A percentile compares a stretch with the other conserved stretches of the same genome.
phyloP scores from a whole-genome alignment of 2,113 vertebrate genomes.

The Pao palembangensis region DNA sequence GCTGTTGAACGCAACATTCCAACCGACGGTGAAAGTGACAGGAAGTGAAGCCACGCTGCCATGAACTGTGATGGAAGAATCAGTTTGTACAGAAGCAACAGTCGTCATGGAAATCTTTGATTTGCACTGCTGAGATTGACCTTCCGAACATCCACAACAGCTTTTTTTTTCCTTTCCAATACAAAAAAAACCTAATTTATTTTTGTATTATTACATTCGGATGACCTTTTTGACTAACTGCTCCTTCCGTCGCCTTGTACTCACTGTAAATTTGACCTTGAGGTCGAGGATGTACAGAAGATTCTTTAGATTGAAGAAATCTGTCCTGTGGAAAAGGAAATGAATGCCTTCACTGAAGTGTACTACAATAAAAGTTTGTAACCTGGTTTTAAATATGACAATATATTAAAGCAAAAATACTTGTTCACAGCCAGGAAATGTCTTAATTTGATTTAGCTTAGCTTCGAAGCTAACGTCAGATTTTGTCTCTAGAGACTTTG shows the following conservation, averaged over 20 bases:
- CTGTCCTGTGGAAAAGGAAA: slow-evolving; percentile 70
- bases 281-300: slow-evolving; percentile 57
- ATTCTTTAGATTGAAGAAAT: slow-evolving; percentile 46
- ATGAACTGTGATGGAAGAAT: slow-evolving; percentile 15
- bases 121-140: slow-evolving; percentile 49
- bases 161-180: slow-evolving; percentile 15
- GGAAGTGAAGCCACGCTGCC: slow-evolving; percentile 6
- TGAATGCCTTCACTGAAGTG: slow-evolving; percentile 64
- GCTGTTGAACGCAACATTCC: slow-evolving; percentile 53
- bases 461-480: too few species aligned
- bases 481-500: too few species aligned
- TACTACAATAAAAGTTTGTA: slow-evolving; percentile 72
- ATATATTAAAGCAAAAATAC: too few species aligned
- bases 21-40: slow-evolving; percentile 19
- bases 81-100: slow-evolving; percentile 49
- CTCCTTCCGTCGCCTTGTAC: slow-evolving; percentile 23
- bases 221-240: slow-evolving; percentile 51
- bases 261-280: slow-evolving; percentile 48
- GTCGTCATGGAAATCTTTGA: slow-evolving; percentile 41
- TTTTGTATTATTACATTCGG: slow-evolving; percentile 60
- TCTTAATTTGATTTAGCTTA: not conserved
- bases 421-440: not conserved
- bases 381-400: slow-evolving; percentile 34
- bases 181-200: slow-evolving; percentile 60
- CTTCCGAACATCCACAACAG: slow-evolving; percentile 25